Percentiles rank a stretch among this genome's conserved stretches.
These are phyloP conservation scores for Yponomeuta cagnagella DNA, from an alignment of 2,888 invertebrate genomes.

Conservation along the genomic window DNA sequence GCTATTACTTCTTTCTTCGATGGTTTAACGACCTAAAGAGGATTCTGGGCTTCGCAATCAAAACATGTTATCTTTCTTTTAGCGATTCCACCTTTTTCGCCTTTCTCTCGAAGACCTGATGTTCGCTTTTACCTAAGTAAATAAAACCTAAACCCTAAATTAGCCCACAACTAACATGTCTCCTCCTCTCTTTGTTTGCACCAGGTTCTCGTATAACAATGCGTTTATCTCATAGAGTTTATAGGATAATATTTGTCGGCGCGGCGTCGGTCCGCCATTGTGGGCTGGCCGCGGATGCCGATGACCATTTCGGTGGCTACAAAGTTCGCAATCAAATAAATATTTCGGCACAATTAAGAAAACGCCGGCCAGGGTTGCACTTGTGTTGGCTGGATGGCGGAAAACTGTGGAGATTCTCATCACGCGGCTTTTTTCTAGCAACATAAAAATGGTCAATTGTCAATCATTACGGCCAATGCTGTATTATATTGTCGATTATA, in stretches of 20 bases:
- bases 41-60: too few relatives aligned
- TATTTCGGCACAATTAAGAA: conserved; percentile 77
- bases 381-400: conserved; percentile 64
- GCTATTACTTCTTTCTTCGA: too few relatives aligned
- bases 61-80: too few relatives aligned
- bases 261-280: conserved; percentile 50
- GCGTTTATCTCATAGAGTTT: conserved; percentile 34
- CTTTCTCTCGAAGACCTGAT: too few relatives aligned
- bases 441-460: background rate
- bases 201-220: conserved; percentile 7
- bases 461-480: too few relatives aligned
- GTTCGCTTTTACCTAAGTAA: background rate
- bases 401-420: conserved; percentile 39
- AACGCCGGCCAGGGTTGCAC: conserved; percentile 72
- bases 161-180: background rate
- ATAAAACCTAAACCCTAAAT: background rate
- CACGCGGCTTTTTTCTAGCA: background rate
- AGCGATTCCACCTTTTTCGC: too few relatives aligned
- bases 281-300: conserved; percentile 57
- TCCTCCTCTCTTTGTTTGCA: background rate
- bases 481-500: too few relatives aligned
- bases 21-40: too few relatives aligned
- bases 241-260: conserved; percentile 40
- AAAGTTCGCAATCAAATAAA: conserved; percentile 74
- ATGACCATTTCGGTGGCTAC: conserved; percentile 73